Conservation (phyloP, 2,888 invertebrate species). For the Alitta virens region DNA sequence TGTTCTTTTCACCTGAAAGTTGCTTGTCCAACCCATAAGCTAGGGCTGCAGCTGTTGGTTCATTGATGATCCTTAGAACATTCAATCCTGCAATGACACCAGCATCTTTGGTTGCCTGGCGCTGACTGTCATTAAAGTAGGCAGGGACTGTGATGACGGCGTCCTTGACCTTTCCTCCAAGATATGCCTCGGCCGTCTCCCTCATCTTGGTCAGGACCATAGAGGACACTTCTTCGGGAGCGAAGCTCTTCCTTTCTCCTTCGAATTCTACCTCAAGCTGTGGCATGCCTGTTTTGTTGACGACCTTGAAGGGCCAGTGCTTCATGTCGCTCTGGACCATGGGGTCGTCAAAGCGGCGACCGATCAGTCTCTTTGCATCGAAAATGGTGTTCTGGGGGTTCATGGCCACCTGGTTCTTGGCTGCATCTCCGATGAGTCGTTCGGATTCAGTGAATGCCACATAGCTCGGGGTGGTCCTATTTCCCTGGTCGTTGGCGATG, state of each 20-base stretch:
- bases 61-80: conserved; percentile 75
- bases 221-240: conserved; percentile 86
- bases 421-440: conserved; percentile 59
- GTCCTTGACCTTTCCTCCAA: conserved; percentile 59
- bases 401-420: conserved; percentile 62
- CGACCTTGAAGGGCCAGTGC: conserved; percentile 72
- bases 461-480: conserved; percentile 72
- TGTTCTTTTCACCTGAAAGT: conserved; percentile 59
- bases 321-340: conserved; percentile 77
- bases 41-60: conserved; percentile 70
- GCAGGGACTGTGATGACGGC: conserved; percentile 57
- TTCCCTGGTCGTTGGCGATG: conserved; percentile 64
- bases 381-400: conserved; percentile 74
- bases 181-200: conserved; percentile 60
- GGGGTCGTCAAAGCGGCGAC: conserved; percentile 74
- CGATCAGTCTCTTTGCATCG: conserved; percentile 68
- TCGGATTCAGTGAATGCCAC: conserved; percentile 68
- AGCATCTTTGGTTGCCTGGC: conserved; percentile 79
- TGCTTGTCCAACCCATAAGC: conserved; percentile 62
- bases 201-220: conserved; percentile 93
- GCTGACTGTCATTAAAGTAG: conserved; percentile 56
- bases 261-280: conserved; percentile 63
- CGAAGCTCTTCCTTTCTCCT: conserved; percentile 82
- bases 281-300: conserved; percentile 41
- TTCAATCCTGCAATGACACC: conserved; percentile 81